phyloP scores from a whole-genome alignment of 2,797 vertebrate species.

The Ateles fusciceps region DNA sequence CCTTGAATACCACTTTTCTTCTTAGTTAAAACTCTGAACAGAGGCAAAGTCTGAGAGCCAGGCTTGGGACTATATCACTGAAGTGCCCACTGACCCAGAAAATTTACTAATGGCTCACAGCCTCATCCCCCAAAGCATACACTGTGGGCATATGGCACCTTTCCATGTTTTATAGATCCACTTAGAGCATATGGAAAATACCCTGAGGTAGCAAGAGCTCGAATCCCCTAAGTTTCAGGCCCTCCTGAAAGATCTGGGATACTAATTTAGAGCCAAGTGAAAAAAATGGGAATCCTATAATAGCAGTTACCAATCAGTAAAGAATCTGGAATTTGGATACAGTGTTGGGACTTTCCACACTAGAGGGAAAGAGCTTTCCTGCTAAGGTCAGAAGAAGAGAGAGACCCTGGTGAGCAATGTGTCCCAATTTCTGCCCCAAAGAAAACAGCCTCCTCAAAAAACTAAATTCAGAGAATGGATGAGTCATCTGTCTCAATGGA shows the following conservation, averaged over 20 bases:
- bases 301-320: background rate
- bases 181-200: background rate
- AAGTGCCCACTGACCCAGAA: background rate
- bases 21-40: background rate
- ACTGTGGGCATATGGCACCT: background rate
- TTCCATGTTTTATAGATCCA: background rate
- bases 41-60: background rate
- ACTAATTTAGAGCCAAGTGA: background rate
- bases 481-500: background rate
- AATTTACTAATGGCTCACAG: background rate
- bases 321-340: background rate
- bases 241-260: background rate
- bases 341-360: background rate
- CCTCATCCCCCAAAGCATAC: background rate
- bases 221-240: background rate
- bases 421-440: background rate
- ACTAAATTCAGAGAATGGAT: background rate
- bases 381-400: background rate
- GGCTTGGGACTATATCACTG: background rate
- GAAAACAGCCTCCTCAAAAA: background rate
- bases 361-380: background rate
- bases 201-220: background rate
- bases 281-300: background rate
- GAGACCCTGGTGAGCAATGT: background rate
- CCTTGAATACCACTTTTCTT: background rate